Evolutionary conservation across 2,113 vertebrate species (phyloP), one percentile per base, ranked within the genome.

Genomic region (Litocranius walleri): DNA sequence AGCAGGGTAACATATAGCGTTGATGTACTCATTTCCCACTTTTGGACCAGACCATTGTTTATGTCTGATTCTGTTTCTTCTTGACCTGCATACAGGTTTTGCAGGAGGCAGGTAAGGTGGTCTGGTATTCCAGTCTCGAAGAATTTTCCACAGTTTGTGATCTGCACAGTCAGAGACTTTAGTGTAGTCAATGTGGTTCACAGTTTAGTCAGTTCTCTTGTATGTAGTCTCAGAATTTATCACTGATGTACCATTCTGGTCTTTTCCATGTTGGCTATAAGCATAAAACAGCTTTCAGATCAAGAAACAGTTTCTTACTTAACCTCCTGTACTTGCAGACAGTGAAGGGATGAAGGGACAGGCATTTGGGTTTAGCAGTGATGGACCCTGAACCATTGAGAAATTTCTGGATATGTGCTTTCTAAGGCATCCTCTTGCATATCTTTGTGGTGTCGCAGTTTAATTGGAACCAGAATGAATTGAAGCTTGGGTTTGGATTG

Each of bases 1-100:
- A 71, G 67, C 3, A 0, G 67, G 5, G n/a, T 71, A 1, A 40
- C 0, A 0, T 23, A 23, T 40, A 40, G 19, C n/a, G 16, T 71
- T 71, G 67, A 71, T 10, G 17, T 71, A 71, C 67, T 71, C 67
- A 19, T 40, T 40, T 71, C 67, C n/a, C 10, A 40, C 10, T 71
- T 71, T 71, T 40, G 67, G 67, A 71, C n/a, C 19, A 71, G n/a
- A 71, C 5, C 19, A 6, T 40, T 71, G n/a, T 71, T 71, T 71
- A 71, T 71, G 67, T 71, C 19, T 11, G 19, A 40, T 40, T 71
- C 67, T n/a, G 4, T 64, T 33, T 67, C 64, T 71, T 71, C 67
- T 23, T 71, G n/a, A 40, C 67, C 21, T 71, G n/a, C n/a, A 23
- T 71, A 23, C 10, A 71, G 19, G n/a, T 23, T 71, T 71, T 40